Percentiles rank a stretch among this genome's conserved stretches.
Conservation (phyloP, 2,888 invertebrate species). For the Andrena hattorfiana region DNA sequence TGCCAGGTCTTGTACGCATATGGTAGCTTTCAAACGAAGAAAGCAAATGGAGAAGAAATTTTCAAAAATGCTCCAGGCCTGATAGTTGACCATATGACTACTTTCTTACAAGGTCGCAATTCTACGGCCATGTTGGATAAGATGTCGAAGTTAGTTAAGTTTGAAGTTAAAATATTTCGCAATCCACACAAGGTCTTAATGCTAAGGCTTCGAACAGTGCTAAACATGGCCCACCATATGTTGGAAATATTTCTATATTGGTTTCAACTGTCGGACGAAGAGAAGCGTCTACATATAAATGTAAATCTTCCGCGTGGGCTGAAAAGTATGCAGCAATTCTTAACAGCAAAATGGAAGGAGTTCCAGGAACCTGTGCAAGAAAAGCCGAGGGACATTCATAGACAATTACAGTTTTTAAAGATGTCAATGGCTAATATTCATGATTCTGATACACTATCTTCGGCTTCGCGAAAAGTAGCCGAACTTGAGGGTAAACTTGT, state of each 20-base stretch:
- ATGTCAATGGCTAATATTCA: not conserved
- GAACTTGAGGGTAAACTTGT: not conserved
- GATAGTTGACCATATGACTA: no score
- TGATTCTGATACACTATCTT: not conserved
- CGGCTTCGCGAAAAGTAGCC: not conserved
- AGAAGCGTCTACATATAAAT: conserved; percentile 25
- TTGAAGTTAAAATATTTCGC: conserved; percentile 49
- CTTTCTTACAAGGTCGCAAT: conserved; percentile 7
- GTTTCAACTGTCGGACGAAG: conserved; percentile 39
- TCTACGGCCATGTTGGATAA: conserved; percentile 37
- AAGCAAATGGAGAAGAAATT: not conserved
- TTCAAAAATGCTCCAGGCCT: not conserved
- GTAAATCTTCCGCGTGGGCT: conserved; percentile 20
- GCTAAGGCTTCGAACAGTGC: conserved; percentile 4
- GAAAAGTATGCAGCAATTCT: not conserved
- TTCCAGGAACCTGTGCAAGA: not conserved
- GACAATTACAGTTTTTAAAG: conserved; percentile 16
- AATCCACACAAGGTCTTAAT: not conserved
- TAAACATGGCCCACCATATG: not conserved
- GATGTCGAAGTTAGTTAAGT: conserved; percentile 23
- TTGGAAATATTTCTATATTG: conserved; percentile 36
- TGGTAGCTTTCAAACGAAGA: conserved; percentile 31
- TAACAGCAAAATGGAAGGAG: not conserved
- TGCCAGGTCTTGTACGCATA: conserved; percentile 29
- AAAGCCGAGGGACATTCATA: conserved; percentile 2